A percentile compares a stretch with the other conserved stretches of the same genome.
Evolutionary conservation across 2,797 vertebrate species (phyloP).

Genomic region (Natrix natrix): DNA sequence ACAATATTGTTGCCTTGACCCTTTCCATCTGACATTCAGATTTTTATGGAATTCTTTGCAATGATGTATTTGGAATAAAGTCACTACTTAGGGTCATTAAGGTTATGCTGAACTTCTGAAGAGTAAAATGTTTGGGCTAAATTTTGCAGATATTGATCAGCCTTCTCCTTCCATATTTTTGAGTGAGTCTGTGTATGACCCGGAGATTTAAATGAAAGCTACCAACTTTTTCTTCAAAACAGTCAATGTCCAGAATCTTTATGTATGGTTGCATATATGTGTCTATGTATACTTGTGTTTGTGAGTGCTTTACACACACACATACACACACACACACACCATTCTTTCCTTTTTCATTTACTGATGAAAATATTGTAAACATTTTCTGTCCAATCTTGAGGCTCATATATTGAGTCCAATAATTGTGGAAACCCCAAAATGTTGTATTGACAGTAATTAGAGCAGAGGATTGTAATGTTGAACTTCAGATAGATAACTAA

Average conservation of each 20-base stretch:
- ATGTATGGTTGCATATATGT: background rate
- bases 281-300: background rate
- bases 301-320: background rate
- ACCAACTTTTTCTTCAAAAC: background rate
- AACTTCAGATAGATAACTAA: background rate
- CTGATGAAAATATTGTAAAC: background rate
- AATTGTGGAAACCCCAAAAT: background rate
- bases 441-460: background rate
- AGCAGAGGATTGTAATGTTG: background rate
- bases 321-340: background rate
- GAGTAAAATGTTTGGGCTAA: background rate
- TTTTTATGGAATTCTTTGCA: background rate
- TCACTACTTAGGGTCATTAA: background rate
- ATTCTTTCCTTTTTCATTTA: background rate
- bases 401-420: background rate
- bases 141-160: too few species aligned
- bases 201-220: background rate
- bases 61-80: background rate
- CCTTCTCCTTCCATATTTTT: background rate
- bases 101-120: background rate
- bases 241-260: background rate
- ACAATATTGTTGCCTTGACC: background rate
- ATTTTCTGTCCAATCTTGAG: background rate
- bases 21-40: background rate
- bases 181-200: background rate